phyloP scores from a whole-genome alignment of 2,797 vertebrate genomes.

The Premnoplex brunnescens region DNA sequence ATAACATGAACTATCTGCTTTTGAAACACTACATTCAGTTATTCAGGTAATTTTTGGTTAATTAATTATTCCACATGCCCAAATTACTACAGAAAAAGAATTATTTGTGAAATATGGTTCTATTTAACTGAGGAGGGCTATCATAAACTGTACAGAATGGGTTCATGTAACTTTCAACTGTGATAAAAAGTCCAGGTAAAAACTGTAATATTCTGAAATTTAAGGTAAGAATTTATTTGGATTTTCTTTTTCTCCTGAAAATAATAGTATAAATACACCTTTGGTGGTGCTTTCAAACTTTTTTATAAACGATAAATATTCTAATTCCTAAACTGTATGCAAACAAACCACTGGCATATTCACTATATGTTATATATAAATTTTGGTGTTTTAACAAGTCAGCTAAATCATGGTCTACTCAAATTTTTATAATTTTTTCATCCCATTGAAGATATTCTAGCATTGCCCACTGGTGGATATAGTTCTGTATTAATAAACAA shows the following conservation, averaged over 20 bases:
- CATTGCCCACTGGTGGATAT: not conserved
- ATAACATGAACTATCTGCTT: not conserved
- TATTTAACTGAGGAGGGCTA: not conserved
- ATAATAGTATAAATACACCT: not conserved
- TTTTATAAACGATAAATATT: not conserved
- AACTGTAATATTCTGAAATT: not conserved
- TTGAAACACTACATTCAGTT: not conserved
- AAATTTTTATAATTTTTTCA: not conserved
- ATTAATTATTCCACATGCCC: not conserved
- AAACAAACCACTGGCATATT: not conserved
- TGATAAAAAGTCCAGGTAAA: not conserved
- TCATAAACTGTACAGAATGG: not conserved
- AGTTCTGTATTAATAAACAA: not conserved
- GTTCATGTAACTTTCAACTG: not conserved
- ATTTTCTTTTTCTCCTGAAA: not conserved
- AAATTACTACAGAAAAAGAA: not conserved
- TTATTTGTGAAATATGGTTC: not conserved
- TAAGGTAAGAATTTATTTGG: not conserved
- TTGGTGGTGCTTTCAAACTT: not conserved
- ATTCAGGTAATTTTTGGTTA: not conserved
- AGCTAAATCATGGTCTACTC: not conserved
- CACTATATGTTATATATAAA: not conserved
- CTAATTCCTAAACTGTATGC: not conserved
- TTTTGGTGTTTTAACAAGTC: not conserved
- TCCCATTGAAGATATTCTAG: not conserved